Conservation (phyloP, 2,888 invertebrate genomes). For the Tolmerus cingulatus region DNA sequence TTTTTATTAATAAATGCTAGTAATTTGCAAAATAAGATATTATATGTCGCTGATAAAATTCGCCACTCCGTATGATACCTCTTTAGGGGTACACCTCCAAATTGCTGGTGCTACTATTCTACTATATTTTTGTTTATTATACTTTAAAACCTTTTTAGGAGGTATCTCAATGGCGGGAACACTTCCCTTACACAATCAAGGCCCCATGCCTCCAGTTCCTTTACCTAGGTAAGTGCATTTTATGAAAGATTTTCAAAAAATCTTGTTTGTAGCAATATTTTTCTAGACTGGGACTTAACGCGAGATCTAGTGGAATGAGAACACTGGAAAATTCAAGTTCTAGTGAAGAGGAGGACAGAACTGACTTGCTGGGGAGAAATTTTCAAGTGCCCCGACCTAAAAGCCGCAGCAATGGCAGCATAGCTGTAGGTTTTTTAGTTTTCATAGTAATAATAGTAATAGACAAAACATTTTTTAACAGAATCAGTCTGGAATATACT, state of each 20-base stretch:
- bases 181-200: slow-evolving; percentile 59
- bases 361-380: slow-evolving; percentile 75
- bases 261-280: background rate
- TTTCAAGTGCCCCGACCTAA: slow-evolving; percentile 85
- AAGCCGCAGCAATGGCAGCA: slow-evolving; percentile 75
- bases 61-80: too few species aligned
- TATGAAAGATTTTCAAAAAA: background rate
- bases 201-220: slow-evolving; percentile 75
- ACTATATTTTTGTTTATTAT: too few species aligned
- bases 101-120: too few species aligned
- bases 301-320: slow-evolving; percentile 64
- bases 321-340: slow-evolving; percentile 68
- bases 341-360: slow-evolving; percentile 75
- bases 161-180: slow-evolving; percentile 66
- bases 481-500: slow-evolving; percentile 91
- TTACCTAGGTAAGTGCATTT: slow-evolving; percentile 69
- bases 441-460: slow-evolving; percentile 14
- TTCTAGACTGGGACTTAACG: slow-evolving; percentile 58
- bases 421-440: slow-evolving; percentile 56
- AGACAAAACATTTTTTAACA: slow-evolving; percentile 62
- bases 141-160: slow-evolving; percentile 50
- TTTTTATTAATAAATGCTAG: too few species aligned
- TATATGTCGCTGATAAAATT: too few species aligned
- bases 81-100: too few species aligned
- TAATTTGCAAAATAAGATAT: too few species aligned